Base-by-base conservation (phyloP, 2,113 vertebrate species). In the Gallinago jamesoni region DNA sequence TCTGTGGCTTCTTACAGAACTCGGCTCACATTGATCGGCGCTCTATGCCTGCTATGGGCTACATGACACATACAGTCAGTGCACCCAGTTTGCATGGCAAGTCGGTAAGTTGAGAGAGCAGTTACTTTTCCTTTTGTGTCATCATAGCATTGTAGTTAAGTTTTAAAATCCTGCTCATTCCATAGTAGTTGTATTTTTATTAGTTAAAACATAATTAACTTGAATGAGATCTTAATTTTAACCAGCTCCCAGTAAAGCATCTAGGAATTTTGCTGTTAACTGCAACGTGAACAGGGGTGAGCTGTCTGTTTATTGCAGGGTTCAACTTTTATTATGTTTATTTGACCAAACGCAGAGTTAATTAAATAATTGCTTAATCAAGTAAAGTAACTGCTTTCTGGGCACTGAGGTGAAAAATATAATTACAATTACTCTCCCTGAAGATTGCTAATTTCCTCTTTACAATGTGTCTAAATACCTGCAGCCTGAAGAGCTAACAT, bases 11-110 rank as follows among this genome's bases (percentile, higher is more conserved):
- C 64, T 93, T 91, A 16, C 98, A 99, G 99, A 98, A 98, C 80
- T 97, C 98, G 11, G 97, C 98, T 43, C 98, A 99, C n/a, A 60
- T 98, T 50, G 99, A 99, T 90, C 98, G 99, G 20, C 98, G 99
- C 94, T 99, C 99, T 67, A 99, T 99, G 98, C 99, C 99, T 82
- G 94, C 98, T 72, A 98, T 99, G 99, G 99, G 99, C 90, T 99
- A 99, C 97, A 99, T 99, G 99, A 99, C 99, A 5, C 99, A 99
- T 95, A 99, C 99, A 2, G 99, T 99, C 98, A 99, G 99, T 12
- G 99, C 99, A 30, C 99, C 99, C 84, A 99, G 99, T 97, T 95
- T 99, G 93, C 99, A 99, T 12, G 99, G 99, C 48, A 99, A 99
- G 98, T 99, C 99, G 98, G 99, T 99, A 98, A 96, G 98, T 95